Evolutionary conservation across 2,888 invertebrate genomes (phyloP).

Genomic region (Melinopterus prodromus): DNA sequence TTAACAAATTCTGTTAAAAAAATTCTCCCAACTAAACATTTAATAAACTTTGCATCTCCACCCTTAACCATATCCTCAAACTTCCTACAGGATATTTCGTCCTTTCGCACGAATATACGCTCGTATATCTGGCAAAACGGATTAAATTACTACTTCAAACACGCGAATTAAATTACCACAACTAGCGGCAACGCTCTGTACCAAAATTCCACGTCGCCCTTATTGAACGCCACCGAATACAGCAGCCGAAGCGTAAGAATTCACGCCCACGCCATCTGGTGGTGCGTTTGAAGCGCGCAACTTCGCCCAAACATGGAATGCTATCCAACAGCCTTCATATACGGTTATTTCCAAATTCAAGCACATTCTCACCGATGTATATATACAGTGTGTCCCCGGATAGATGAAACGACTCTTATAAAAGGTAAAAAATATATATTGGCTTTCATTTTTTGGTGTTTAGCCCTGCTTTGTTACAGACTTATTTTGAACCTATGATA

Average conservation of each 20-base stretch:
- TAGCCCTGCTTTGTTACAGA: too few relatives aligned
- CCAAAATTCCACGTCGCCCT: neutral
- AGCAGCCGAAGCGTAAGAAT: neutral
- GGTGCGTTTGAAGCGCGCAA: neutral
- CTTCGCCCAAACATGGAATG: neutral
- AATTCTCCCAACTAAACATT: too few relatives aligned
- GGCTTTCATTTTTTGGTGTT: too few relatives aligned
- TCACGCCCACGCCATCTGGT: neutral
- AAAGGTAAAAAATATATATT: too few relatives aligned
- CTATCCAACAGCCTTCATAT: neutral
- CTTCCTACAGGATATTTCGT: too few relatives aligned
- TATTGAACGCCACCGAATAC: neutral
- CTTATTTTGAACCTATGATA: too few relatives aligned
- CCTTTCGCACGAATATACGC: neutral
- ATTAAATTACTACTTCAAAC: neutral
- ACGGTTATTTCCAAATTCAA: conserved; percentile 9
- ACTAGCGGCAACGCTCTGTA: neutral
- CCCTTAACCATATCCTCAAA: too few relatives aligned
- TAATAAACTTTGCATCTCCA: too few relatives aligned
- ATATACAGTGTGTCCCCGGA: too few relatives aligned
- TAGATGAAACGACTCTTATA: too few relatives aligned
- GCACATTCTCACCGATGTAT: neutral
- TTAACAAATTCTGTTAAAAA: too few relatives aligned
- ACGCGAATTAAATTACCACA: neutral
- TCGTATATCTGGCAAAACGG: neutral